Base-by-base conservation (phyloP, 2,797 vertebrate species). In the Pseudochirops cupreus region DNA sequence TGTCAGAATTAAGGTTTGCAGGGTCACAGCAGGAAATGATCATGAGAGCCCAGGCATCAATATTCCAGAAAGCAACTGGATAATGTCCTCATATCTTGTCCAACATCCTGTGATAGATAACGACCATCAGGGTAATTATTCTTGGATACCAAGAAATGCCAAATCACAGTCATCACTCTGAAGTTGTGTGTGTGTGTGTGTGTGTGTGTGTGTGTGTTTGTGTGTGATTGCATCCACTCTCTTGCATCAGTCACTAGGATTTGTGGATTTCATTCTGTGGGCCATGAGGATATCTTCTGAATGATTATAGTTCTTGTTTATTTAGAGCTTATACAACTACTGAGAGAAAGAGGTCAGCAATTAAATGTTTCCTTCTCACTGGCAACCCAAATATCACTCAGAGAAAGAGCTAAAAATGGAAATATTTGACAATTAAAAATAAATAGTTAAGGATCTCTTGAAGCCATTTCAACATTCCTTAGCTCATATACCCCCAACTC, bases 1-100 rank as follows among this genome's bases (percentile, higher is more conserved):
- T 93, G 97, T 96, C 93, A 98, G 95, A 97, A 97, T n/a, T 82
- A 96, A 97, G 94, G 95, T 97, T 96, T 94, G 54, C 5, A 82
- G 95, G 95, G 94, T 97, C 95, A 97, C 90, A 96, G 96, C 12
- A 0, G 59, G 95, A 96, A 90, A 94, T 13, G 56, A 96, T 58
- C 94, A 96, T 96, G 94, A n/a, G 91, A 95, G 90, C 21, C 4
- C 46, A 33, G 55, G 94, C 95, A 97, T 96, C 92, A 90, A 33
- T 92, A 98, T 96, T 96, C 29, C 94, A 94, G 91, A 97, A 92
- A 53, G 29, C 54, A 55, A 95, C 95, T 92, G 26, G 7, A 74
- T 96, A 97, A 93, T 96, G 96, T 54, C 82, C 97, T 97, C 93
- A 82, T 94, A 91, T 97, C 94, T 91, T 87, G 94, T 96, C 53